Percentiles rank a stretch among this genome's conserved stretches.
These are phyloP conservation scores for Polyommatus icarus DNA, from an alignment of 2,888 invertebrate species.

Conservation along the genomic window DNA sequence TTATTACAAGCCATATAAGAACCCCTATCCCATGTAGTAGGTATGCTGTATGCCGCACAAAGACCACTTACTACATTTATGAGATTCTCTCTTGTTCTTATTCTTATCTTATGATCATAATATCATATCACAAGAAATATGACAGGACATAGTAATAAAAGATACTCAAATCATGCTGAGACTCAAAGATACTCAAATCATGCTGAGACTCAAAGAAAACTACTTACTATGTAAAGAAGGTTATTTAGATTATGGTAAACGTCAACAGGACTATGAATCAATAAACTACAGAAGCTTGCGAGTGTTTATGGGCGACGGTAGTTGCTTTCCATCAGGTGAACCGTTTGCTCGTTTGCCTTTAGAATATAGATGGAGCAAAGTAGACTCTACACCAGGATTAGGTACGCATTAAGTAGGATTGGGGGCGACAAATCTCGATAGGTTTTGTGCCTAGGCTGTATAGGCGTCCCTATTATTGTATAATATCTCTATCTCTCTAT, in stretches of 20 bases:
- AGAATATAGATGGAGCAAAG: too few relatives aligned
- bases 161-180: background rate
- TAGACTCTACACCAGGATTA: too few relatives aligned
- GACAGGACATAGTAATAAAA: background rate
- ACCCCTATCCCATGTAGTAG: background rate
- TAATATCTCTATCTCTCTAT: too few relatives aligned
- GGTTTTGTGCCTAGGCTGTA: too few relatives aligned
- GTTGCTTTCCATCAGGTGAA: too few relatives aligned
- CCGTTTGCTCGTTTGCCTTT: too few relatives aligned
- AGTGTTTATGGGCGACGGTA: too few relatives aligned
- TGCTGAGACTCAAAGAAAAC: background rate
- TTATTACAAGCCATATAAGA: background rate
- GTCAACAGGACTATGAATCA: background rate
- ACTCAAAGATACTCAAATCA: background rate
- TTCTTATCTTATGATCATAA: conserved; percentile 3
- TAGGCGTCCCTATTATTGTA: too few relatives aligned
- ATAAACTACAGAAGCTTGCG: too few relatives aligned
- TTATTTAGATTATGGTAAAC: background rate
- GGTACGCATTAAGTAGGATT: too few relatives aligned
- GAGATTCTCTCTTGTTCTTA: background rate
- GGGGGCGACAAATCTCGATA: too few relatives aligned
- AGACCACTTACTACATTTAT: background rate
- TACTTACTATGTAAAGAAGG: background rate
- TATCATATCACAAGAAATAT: background rate
- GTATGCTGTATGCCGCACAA: background rate